Evolutionary conservation across 1,140 invertebrate species (phyloP).

Genomic region (Drosophila carrolli): DNA sequence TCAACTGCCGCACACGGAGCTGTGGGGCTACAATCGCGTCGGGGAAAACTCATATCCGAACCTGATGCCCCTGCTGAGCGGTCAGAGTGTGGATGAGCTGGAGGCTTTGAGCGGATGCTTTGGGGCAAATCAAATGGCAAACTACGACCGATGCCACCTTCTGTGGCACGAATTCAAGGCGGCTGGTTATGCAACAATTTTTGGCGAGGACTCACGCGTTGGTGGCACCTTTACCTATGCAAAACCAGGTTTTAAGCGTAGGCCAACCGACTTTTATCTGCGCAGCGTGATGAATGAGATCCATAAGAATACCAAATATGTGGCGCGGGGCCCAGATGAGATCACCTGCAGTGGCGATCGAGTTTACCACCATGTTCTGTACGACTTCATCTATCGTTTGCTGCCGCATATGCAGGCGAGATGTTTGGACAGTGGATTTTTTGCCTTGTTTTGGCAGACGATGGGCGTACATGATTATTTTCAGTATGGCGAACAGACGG

Average conservation of each 20-base stretch:
- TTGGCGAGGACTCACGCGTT: conserved; percentile 14
- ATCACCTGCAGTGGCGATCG: conserved; percentile 5
- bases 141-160: conserved; percentile 11
- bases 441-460: conserved; percentile 34
- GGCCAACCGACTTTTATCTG: conserved; percentile 23
- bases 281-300: conserved; percentile 17
- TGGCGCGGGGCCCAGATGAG: background rate
- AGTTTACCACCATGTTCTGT: conserved; percentile 10
- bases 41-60: conserved; percentile 29
- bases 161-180: conserved; percentile 16
- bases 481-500: conserved; percentile 4
- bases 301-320: background rate
- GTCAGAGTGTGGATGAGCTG: background rate
- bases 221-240: conserved; percentile 12
- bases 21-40: conserved; percentile 42
- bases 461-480: conserved; percentile 37
- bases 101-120: conserved; percentile 6
- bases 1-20: conserved; percentile 10
- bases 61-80: conserved; percentile 13
- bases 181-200: conserved; percentile 20
- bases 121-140: background rate
- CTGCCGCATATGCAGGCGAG: conserved; percentile 19
- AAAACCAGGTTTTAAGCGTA: background rate
- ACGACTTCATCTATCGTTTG: conserved; percentile 8
- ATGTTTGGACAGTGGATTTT: conserved; percentile 8